Evolutionary conservation across 2,888 invertebrate species (phyloP), one percentile per base, ranked within the genome.

Genomic region (Drosophila mulleri): DNA sequence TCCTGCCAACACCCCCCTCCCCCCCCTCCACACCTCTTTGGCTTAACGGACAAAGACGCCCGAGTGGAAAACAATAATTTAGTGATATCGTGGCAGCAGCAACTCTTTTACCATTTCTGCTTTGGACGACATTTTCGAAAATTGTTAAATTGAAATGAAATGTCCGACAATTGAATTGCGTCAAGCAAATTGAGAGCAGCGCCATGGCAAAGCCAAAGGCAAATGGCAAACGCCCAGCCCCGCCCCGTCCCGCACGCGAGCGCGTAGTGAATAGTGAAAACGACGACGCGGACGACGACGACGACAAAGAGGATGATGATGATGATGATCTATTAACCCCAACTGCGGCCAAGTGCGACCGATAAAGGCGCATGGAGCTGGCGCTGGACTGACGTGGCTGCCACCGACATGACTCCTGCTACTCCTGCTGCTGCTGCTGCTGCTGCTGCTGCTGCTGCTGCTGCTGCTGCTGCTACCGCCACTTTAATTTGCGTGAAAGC

Each of bases 141-240:
- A 88, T 85, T 76, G 82, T 82, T 76, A 82, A 88, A 88, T 83
- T 85, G 86, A 88, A 85, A 80, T 85, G 82, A 85, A 85, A 88
- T 85, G 86, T 63, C 72, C 72, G 83, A 83, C 88, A 85, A 85
- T 85, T 85, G 83, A 85, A 85, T 85, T 85, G 86, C 41, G 65
- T 62, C 67, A 60, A 70, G 68, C 67, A 82, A 83, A 82, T 85
- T 78, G 77, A 77, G 76, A 76, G 76, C 60, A 54, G 59, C 23
- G 61, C 48, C 26, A 44, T 23, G 26, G 50, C 44, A 60, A 41
- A 23, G 32, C 45, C 48, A 44, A 59, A 18, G 29, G 35, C 42
- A 60, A 53, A 16, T 32, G 32, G 50, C 54, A 66, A 41, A 52
- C 18, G 5, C 26, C 7, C 29, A 4, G 29, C 29, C 29, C 26